Base-by-base conservation (phyloP, 2,888 invertebrate genomes). In the Gymnocheta viridis region DNA sequence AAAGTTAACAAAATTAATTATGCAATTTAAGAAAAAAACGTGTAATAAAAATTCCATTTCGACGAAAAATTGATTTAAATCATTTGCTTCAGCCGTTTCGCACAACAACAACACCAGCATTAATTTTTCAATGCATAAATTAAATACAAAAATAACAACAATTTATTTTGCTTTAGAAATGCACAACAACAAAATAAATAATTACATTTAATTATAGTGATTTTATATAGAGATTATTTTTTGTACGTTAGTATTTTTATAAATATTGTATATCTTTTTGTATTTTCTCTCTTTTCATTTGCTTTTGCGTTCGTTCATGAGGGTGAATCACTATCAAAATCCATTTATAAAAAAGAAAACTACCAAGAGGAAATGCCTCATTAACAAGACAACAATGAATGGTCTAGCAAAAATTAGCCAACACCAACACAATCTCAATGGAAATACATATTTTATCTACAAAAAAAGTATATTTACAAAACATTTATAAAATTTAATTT, bases 191-290 rank as follows among this genome's bases (percentile, higher is more conserved):
- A 64, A 56, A 22, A 58, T 41, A 82, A 78, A 86, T 85, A 86
- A 86, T 86, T 86, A 86, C 84, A 82, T 85, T 86, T 86, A 86
- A 86, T 86, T 86, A 85, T 78, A 47, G 74, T 64, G 82, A 82
- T 85, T 86, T 85, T 67, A 81, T 80, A 56, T 67, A 67, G 38
- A 83, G 79, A 80, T 80, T 77, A 80, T 83, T 76, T 70, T 66
- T 54, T 58, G 54, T 56, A 60, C 17, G 32, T 27, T 29, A 14
- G 60, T 62, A 38, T 51, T 9, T 49, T 35, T 73, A 19, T 35
- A 49, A 73, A 19, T 38, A 64, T 47, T 73, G 27, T 38, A 54
- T 47, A 56, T 29, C n/a, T 29, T 77, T 67, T 38, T 27, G 32
- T n/a, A 47, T 69, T 67, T 47, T 62, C n/a, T 32, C 19, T 60